Evolutionary conservation across 1,140 invertebrate genomes (phyloP).

Genomic region (Drosophila persimilis): DNA sequence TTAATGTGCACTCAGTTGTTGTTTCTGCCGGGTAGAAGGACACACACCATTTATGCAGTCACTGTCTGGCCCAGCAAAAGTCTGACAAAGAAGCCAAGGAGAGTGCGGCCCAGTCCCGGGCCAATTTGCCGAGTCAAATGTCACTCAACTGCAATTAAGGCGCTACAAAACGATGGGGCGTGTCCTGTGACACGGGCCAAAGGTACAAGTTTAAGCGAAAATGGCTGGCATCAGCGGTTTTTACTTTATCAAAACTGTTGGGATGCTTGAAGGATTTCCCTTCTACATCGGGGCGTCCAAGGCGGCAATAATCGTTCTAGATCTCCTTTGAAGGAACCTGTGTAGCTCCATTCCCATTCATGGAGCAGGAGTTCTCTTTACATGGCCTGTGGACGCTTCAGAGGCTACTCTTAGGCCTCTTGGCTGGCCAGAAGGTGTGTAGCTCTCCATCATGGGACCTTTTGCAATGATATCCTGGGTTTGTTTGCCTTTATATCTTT

Average conservation of each 20-base stretch:
- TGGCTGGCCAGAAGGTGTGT: too few species aligned
- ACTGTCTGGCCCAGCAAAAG: conserved; percentile 26
- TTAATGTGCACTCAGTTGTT: conserved; percentile 77
- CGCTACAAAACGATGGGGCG: conserved; percentile 39
- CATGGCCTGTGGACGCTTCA: too few species aligned
- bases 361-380: too few species aligned
- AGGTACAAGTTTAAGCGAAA: conserved; percentile 1
- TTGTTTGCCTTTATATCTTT: too few species aligned
- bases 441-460: too few species aligned
- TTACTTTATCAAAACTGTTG: neutral
- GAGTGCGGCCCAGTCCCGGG: conserved; percentile 23
- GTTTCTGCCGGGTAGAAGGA: conserved; percentile 44
- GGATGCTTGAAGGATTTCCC: too few species aligned
- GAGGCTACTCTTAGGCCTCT: too few species aligned
- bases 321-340: too few species aligned
- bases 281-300: too few species aligned
- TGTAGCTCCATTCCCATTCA: too few species aligned
- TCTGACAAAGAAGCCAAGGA: neutral
- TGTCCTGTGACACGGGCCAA: conserved; percentile 6
- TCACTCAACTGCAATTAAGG: conserved; percentile 78
- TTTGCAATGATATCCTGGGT: too few species aligned
- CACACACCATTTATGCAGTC: conserved; percentile 74
- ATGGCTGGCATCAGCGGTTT: neutral
- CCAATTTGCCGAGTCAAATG: conserved; percentile 80
- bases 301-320: too few species aligned